Percentiles rank a stretch among this genome's conserved stretches.
Conservation (phyloP, 2,888 invertebrate species). For the Cetonia aurata region DNA sequence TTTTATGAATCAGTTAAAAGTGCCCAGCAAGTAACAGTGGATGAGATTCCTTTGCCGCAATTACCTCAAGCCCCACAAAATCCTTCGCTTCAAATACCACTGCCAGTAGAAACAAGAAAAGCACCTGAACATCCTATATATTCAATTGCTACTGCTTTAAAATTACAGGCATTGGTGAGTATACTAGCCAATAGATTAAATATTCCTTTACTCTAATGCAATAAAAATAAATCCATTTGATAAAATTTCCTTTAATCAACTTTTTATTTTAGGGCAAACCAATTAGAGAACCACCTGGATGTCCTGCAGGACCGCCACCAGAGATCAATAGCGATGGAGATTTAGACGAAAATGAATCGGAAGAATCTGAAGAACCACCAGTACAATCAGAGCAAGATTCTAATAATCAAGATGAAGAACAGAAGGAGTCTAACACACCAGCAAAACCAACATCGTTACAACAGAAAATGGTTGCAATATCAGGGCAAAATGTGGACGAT, state of each 20-base stretch:
- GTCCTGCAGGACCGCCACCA: conserved; percentile 88
- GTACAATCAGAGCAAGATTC: conserved; percentile 47
- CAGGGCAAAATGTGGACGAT: conserved; percentile 91
- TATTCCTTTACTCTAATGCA: neutral
- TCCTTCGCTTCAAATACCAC: conserved; percentile 60
- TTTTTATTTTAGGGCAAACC: conserved; percentile 64
- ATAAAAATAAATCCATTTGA: too few species aligned
- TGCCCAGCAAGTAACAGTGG: conserved; percentile 94
- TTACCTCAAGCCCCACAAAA: conserved; percentile 68
- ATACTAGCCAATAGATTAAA: conserved; percentile 14
- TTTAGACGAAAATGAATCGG: conserved; percentile 66
- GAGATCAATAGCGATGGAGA: conserved; percentile 77
- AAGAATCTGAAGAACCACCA: conserved; percentile 57
- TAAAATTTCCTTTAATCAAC: too few species aligned
- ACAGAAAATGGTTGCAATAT: conserved; percentile 88
- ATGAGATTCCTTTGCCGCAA: conserved; percentile 94
- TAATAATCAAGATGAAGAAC: conserved; percentile 47
- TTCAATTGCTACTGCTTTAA: conserved; percentile 65
- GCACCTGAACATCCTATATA: conserved; percentile 65
- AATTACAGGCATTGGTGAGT: conserved; percentile 63
- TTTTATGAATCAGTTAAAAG: conserved; percentile 96
- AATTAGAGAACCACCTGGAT: conserved; percentile 83
- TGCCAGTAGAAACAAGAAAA: conserved; percentile 63
- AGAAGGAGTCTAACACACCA: conserved; percentile 43
- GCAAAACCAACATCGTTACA: conserved; percentile 82